Base-by-base conservation (phyloP, 1,140 invertebrate species). In the Papilio polytes region DNA sequence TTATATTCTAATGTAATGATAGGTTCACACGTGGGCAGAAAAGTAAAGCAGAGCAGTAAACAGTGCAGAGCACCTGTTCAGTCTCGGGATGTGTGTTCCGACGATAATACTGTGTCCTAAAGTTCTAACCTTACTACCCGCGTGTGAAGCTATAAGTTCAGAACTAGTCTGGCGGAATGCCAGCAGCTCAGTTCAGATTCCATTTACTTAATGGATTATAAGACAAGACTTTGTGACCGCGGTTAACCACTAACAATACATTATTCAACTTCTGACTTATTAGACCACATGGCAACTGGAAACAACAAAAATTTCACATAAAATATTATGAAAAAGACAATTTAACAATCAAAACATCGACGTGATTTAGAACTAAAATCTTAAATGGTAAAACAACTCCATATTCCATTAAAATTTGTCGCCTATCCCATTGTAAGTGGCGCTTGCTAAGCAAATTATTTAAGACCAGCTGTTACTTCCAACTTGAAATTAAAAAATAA, bases 131-230 rank as follows among this genome's bases (percentile, higher is more conserved):
- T 56, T 7, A 56, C 51, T n/a, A 53, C 53, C 53, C 53, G 9
- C 53, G 53, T 56, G 53, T 56, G 18, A 56, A 51, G 6, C 4
- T n/a, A n/a, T 56, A 66, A 26, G 22, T 15, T 66, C 3, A 36
- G 13, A 66, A 66, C 63, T 31, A 66, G 3, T 31, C 13, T 66
- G 63, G 63, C 63, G 26, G 12, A 66, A 66, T 66, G 63, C 63
- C 63, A 70, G 63, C 22, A 26, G 13, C 26, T 31, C 13, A 36
- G 63, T 70, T 70, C 13, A 70, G 63, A 70, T 70, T 31, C 63
- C 63, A 70, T 70, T 70, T 31, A 70, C 63, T 70, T 70, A 70
- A 70, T 70, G 63, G 26, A 70, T 70, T 70, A 70, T 31, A 70
- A 31, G 26, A 31, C 26, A 31, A 70, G 26, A 31, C 26, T 36